These are phyloP conservation scores for Salminus brasiliensis DNA, from an alignment of 2,113 vertebrate genomes.

Conservation along the genomic window DNA sequence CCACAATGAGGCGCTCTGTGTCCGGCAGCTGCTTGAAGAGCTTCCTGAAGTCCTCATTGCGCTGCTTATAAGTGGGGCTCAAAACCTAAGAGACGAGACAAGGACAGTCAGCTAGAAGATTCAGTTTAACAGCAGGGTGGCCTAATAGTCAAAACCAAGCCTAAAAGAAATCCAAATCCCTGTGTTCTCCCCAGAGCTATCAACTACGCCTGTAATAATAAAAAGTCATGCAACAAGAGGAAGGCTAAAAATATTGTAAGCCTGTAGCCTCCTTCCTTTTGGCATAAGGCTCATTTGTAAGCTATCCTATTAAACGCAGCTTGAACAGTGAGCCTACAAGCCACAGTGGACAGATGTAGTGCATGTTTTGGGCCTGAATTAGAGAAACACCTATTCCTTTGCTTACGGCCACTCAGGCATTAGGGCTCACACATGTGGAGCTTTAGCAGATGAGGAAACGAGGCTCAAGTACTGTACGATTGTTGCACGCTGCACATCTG, in stretches of 20 bases:
- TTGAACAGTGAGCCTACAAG: neutral
- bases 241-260: neutral
- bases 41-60: constrained; percentile 93
- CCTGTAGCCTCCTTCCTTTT: neutral
- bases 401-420: neutral
- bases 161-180: neutral
- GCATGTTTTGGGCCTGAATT: neutral
- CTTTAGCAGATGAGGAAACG: neutral
- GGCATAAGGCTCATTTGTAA: neutral
- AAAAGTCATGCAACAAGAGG: neutral
- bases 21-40: constrained; percentile 94
- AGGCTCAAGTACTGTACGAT: too few species aligned
- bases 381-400: neutral
- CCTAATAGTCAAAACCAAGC: neutral
- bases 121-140: neutral
- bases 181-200: neutral
- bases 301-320: neutral
- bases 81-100: constrained; percentile 75
- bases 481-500: neutral
- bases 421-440: neutral
- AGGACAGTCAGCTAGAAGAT: constrained; percentile 21
- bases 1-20: constrained; percentile 91
- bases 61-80: constrained; percentile 92
- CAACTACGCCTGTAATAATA: neutral
- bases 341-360: neutral